Percentiles rank a stretch among this genome's conserved stretches.
Evolutionary conservation across 1,140 invertebrate species (phyloP).

Genomic region (Proctacanthus coquilletti): DNA sequence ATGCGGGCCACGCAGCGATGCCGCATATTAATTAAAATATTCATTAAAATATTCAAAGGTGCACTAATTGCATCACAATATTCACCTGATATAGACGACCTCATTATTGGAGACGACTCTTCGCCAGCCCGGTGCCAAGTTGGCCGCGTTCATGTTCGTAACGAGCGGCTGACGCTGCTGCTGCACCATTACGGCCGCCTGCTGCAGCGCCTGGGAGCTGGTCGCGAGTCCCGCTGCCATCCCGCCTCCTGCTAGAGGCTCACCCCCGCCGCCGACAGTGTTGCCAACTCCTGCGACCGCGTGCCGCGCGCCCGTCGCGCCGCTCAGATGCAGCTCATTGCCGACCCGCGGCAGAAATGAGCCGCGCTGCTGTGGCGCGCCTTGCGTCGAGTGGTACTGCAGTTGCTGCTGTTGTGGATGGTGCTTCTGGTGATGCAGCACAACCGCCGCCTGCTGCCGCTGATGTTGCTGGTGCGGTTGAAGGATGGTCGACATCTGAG

Average conservation of each 20-base stretch:
- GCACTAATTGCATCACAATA: too few relatives aligned
- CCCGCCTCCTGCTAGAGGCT: slow-evolving; percentile 3
- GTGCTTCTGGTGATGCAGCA: slow-evolving; percentile 8
- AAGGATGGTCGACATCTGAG: not conserved
- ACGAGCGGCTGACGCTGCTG: slow-evolving; percentile 4
- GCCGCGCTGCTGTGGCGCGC: slow-evolving; percentile 6
- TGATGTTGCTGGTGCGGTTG: slow-evolving; percentile 7
- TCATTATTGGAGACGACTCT: slow-evolving; percentile 24
- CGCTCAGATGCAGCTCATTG: slow-evolving; percentile 2
- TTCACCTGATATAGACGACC: slow-evolving; percentile 30
- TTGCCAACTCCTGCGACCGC: slow-evolving; percentile 5
- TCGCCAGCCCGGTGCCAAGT: slow-evolving; percentile 29
- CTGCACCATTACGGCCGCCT: too few relatives aligned
- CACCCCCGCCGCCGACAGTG: slow-evolving; percentile 15
- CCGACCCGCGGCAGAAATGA: slow-evolving; percentile 1
- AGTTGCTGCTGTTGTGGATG: slow-evolving; percentile 18
- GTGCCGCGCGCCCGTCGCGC: slow-evolving; percentile 11
- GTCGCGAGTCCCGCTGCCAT: not conserved
- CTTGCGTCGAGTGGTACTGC: slow-evolving; percentile 9
- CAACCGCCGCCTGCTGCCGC: slow-evolving; percentile 3
- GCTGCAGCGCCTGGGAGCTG: too few relatives aligned
- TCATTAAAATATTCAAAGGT: too few relatives aligned
- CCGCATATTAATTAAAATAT: too few relatives aligned
- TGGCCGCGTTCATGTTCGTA: slow-evolving; percentile 11
- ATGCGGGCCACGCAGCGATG: too few relatives aligned